Percentiles rank a stretch among this genome's conserved stretches.
Evolutionary conservation across 2,888 invertebrate genomes (phyloP).

Genomic region (Julus scandinavius): DNA sequence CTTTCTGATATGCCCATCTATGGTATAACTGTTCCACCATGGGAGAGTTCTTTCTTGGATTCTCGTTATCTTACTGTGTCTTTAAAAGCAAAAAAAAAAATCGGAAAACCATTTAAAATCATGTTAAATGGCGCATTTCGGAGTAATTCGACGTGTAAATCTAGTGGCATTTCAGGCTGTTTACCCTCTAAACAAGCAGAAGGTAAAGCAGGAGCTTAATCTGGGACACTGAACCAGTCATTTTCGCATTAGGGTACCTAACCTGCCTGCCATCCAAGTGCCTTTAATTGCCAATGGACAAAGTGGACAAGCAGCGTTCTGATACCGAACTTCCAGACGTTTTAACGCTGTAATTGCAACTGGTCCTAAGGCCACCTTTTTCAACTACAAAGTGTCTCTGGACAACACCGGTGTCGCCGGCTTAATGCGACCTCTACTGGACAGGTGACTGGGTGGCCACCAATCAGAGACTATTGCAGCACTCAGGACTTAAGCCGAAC

Average conservation of each 20-base stretch:
- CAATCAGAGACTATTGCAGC: conserved; percentile 3
- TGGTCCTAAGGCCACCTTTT: conserved; percentile 30
- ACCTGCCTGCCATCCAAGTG: background rate
- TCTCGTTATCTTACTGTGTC: too few species aligned
- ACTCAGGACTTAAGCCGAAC: conserved; percentile 3
- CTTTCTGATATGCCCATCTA: too few species aligned
- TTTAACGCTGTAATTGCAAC: conserved; percentile 32
- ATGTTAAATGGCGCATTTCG: background rate
- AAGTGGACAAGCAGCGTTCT: background rate
- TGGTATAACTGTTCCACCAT: too few species aligned
- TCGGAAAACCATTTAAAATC: too few species aligned
- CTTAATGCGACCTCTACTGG: conserved; percentile 29
- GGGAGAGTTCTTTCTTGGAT: too few species aligned
- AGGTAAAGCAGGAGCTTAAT: background rate
- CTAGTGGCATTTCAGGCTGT: background rate
- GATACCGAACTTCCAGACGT: conserved; percentile 2
- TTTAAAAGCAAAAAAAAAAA: too few species aligned
- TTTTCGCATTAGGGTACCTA: conserved; percentile 4
- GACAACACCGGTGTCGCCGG: conserved; percentile 10
- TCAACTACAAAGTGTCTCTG: background rate
- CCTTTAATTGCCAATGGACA: conserved; percentile 4
- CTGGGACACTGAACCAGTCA: conserved; percentile 30
- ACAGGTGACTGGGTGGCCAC: conserved; percentile 36
- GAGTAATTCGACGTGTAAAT: background rate
- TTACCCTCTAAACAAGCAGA: background rate